Evolutionary conservation across 1,140 invertebrate genomes (phyloP).

Genomic region (Alviniconcha marisindica): DNA sequence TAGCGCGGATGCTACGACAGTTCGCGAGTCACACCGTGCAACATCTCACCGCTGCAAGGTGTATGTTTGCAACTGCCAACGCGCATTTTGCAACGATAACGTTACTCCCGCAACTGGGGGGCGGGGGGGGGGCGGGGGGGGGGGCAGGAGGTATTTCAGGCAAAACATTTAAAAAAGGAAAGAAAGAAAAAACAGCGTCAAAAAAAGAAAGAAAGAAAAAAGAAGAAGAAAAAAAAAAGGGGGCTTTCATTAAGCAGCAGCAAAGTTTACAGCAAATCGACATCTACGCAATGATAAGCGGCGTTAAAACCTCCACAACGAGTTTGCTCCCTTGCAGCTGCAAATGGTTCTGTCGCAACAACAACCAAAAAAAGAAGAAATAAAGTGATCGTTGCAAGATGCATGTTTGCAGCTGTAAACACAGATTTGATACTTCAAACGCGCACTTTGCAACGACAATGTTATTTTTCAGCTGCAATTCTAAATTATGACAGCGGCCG

Average conservation of each 20-base stretch:
- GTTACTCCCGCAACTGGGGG: background rate
- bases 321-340: background rate
- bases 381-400: background rate
- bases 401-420: background rate
- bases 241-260: background rate
- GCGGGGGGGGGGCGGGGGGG: background rate
- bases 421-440: too few relatives aligned
- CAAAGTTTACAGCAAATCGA: background rate
- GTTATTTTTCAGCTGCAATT: too few relatives aligned
- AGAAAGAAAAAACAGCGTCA: background rate
- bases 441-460: too few relatives aligned
- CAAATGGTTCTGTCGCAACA: background rate
- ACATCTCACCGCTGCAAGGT: background rate
- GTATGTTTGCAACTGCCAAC: too few relatives aligned
- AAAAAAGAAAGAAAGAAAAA: background rate
- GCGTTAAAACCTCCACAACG: background rate
- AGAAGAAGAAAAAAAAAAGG: background rate
- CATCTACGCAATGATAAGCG: background rate
- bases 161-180: background rate
- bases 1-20: too few relatives aligned
- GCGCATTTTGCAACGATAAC: too few relatives aligned
- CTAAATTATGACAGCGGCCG: too few relatives aligned
- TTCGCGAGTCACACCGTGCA: background rate
- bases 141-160: background rate
- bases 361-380: background rate